These are phyloP conservation scores for Callipepla californica DNA, from an alignment of 2,113 vertebrate genomes.

Conservation along the genomic window DNA sequence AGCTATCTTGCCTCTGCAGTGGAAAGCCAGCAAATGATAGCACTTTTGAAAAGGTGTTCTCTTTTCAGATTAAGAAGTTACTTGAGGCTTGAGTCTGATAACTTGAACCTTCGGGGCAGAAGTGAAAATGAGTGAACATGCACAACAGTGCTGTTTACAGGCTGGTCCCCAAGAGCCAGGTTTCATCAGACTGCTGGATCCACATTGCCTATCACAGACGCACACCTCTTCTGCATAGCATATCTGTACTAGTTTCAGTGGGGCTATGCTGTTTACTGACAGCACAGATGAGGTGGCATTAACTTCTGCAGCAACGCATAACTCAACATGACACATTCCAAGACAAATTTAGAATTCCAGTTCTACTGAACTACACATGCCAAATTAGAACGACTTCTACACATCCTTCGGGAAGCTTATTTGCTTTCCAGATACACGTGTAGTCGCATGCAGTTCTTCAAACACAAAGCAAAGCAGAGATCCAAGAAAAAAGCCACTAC, in stretches of 20 bases:
- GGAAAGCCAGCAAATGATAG: background rate
- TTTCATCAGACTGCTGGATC: background rate
- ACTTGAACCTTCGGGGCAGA: background rate
- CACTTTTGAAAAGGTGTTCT: background rate
- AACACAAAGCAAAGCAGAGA: background rate
- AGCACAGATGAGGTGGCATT: background rate
- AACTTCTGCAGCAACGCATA: background rate
- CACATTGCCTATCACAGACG: background rate
- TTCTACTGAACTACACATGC: background rate
- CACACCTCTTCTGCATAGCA: background rate
- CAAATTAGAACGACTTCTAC: background rate
- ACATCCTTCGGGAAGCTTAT: background rate
- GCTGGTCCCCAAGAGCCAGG: background rate
- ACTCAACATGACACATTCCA: background rate
- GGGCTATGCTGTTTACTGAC: background rate
- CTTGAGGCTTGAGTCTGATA: background rate
- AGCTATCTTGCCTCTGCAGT: background rate
- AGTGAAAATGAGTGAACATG: background rate
- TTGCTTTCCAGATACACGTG: background rate
- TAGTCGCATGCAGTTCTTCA: background rate
- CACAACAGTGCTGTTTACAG: background rate
- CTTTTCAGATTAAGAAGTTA: background rate
- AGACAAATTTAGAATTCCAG: background rate
- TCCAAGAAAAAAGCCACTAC: accelerated
- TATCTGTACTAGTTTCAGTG: background rate